Evolutionary conservation across 2,888 invertebrate genomes (phyloP).

Genomic region (Lycocerus yunnanus): DNA sequence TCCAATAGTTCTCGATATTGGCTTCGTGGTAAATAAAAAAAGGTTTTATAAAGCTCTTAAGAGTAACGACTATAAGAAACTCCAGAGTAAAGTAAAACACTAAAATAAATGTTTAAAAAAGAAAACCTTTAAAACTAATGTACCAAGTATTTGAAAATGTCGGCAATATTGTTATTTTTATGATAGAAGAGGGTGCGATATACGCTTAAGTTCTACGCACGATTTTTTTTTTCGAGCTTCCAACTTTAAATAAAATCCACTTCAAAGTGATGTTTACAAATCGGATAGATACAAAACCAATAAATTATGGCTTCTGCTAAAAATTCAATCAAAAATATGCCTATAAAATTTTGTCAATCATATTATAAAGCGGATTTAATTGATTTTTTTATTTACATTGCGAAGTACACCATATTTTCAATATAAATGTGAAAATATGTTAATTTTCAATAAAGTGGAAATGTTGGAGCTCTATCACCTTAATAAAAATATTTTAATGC

Average conservation of each 20-base stretch:
- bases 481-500: not conserved
- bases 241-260: not conserved
- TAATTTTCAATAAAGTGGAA: not conserved
- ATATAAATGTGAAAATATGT: not conserved
- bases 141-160: conserved; percentile 7
- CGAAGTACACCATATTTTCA: not conserved
- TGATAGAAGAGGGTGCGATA: not conserved
- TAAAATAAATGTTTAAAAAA: not conserved
- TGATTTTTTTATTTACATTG: not conserved
- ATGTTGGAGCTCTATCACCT: not conserved
- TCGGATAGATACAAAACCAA: not conserved
- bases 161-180: conserved; percentile 11
- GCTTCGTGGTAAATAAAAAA: not conserved
- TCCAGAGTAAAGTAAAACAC: not conserved
- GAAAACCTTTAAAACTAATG: conserved; percentile 8
- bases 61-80: not conserved
- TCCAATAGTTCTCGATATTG: not conserved
- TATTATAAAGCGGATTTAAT: not conserved
- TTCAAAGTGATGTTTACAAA: not conserved
- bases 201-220: not conserved
- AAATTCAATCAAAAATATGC: not conserved
- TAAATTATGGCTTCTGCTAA: not conserved
- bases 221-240: not conserved
- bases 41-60: not conserved
- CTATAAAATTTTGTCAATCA: not conserved